Evolutionary conservation across 2,797 vertebrate genomes (phyloP), one percentile per base, ranked within the genome.

Genomic region (Tolypeutes matacus): DNA sequence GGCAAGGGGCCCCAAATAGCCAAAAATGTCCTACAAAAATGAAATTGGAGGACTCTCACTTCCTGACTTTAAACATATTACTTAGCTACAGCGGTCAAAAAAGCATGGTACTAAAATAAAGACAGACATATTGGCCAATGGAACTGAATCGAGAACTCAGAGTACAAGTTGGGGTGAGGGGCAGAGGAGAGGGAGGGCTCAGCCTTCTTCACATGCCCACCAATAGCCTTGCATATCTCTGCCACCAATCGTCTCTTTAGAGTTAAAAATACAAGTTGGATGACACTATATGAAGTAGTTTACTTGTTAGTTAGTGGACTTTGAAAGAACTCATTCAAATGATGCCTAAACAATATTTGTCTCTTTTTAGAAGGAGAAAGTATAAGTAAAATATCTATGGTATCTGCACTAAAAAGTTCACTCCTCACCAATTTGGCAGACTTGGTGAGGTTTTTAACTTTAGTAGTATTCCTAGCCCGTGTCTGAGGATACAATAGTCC

Each of bases 131-230:
- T 78, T 91, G 78, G 64, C 85, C 86, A 75, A 93, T 83, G 93
- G 87, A 91, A 29, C 92, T 95, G 90, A 64, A 82, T 95, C 92
- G 92, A 70, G 92, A 82, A 91, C 70, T 73, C 95, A 85, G 90
- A 82, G 69, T 83, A 34, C 76, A 92, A 88, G 90, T 73, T 96
- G 70, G 23, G 70, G 78, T 36, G 42, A 86, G 70, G 82, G 86
- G 64, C 82, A 78, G 72, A 85, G 46, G 34, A 20, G 53, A 77
- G 51, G 60, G 34, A 70, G 72, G 39, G 64, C 36, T 80, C 7
- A 29, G 62, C 58, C 3, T 46, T 70, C 88, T 84, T 87, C 81
- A 13, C 14, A 29, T 75, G 84, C 34, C 89, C 94, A 76, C 84
- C 92, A 70, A 75, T 70, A 78, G 76, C n/a, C 18, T 49, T 25